Evolutionary conservation across 2,797 vertebrate genomes (phyloP), one percentile per base, ranked within the genome.

Genomic region (Molossus alvarezi): DNA sequence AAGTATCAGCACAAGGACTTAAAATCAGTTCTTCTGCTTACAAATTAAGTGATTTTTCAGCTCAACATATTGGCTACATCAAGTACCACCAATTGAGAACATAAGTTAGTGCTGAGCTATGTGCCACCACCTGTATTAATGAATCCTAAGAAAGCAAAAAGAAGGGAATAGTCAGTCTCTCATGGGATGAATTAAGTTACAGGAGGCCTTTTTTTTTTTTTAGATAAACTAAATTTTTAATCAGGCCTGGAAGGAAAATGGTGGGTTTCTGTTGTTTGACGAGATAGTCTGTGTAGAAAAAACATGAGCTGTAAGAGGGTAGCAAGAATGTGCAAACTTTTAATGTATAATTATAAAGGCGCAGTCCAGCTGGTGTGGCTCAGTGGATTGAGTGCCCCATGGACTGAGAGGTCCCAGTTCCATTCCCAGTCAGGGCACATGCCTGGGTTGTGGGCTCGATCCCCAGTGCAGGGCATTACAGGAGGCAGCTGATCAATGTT

Each of bases 221-320:
- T 82, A 64, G 45, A 89, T 14, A 69, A 94, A 92, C n/a, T 60
- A 83, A 77, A 93, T 29, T 71, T 86, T 93, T 75, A 76, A 87
- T 83, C 48, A 64, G 14, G 9, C 9, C 29, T 79, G 2, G 8
- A 41, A 60, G 33, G 62, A 94, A 83, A 79, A 33, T 58, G 67
- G 15, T 69, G 1, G 7, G 18, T 88, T 88, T 77, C 2, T 79
- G 29, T 41, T 76, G 37, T 27, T 89, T 79, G 53, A 10, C 72
- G 53, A 85, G 3, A 79, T 14, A 85, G 88, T 72, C 95, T 77
- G 67, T 57, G 18, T 53, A 60, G 48, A 18, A n/a, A 91, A 77
- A 71, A 88, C 21, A 33, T 71, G n/a, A 96, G 9, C 14, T n/a
- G 77, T 27, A 58, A 79, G 18, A 91, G 91, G 6, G 9, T 84